phyloP scores from a whole-genome alignment of 2,113 vertebrate species.

The Hippoglossus stenolepis region DNA sequence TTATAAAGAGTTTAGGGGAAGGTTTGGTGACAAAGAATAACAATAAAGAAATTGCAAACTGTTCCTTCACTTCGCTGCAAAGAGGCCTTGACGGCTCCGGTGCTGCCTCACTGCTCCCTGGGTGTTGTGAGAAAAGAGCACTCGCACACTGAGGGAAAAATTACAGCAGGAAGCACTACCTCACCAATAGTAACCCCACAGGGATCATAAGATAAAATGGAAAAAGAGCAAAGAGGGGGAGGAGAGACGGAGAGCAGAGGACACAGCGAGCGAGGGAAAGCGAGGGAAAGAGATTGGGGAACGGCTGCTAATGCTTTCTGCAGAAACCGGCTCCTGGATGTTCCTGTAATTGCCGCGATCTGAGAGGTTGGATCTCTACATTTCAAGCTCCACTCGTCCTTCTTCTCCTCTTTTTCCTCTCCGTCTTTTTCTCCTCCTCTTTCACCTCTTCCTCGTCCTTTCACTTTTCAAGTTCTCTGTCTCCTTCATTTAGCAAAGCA shows the following conservation, averaged over 20 bases:
- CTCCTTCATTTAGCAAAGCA: constrained; percentile 57
- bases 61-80: constrained; percentile 1
- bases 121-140: constrained; percentile 51
- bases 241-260: constrained; percentile 27
- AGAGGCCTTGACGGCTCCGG: constrained; percentile 53
- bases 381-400: constrained; percentile 19
- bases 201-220: constrained; percentile 76
- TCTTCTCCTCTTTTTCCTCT: constrained; percentile 30
- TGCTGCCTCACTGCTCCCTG: constrained; percentile 62
- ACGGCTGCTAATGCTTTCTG: constrained; percentile 75
- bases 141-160: constrained; percentile 60
- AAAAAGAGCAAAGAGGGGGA: constrained; percentile 39
- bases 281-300: not conserved
- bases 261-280: constrained; percentile 25
- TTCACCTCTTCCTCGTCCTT: constrained; percentile 50
- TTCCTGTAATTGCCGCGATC: constrained; percentile 77
- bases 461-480: constrained; percentile 28
- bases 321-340: constrained; percentile 71
- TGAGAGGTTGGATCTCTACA: constrained; percentile 71
- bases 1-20: no score
- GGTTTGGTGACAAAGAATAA: no score
- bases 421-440: constrained; percentile 22
- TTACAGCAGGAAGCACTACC: constrained; percentile 77
- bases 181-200: constrained; percentile 74
- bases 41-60: no score